Evolutionary conservation across 2,888 invertebrate genomes (phyloP), one percentile per base, ranked within the genome.

Genomic region (Amphipyra berbera): DNA sequence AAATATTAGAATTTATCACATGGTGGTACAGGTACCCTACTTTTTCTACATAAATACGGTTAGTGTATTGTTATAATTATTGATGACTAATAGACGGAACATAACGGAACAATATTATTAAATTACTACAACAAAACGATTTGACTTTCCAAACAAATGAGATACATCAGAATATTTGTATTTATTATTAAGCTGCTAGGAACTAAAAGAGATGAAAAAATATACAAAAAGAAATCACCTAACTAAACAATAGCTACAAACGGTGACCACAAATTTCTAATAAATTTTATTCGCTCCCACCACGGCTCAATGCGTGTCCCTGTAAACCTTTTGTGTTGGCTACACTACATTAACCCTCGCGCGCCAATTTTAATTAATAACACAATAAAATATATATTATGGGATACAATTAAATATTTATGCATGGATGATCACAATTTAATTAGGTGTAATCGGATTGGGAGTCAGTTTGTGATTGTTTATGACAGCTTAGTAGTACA

Each of bases 321-420:
- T 44, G 50, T 56, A 56, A 66, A 47, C 59, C 74, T 57, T 76
- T 76, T 78, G 72, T 74, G 50, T 47, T 64, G 61, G 71, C 58
- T 57, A 67, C 74, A 69, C 65, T 62, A 74, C 79, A 78, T 78
- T 74, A 74, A 74, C 60, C 58, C 38, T 49, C 44, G 48, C 44
- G 15, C 12, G 47, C 66, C 71, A 42, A 63, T 67, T 77, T 70
- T 78, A 78, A 76, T 76, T 74, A 76, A 74, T 69, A 74, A 54
- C 63, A 60, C 66, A 68, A 72, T 72, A 78, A 65, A 64, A 63
- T 61, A 58, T 52, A 55, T 58, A 61, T 71, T 67, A 65, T 47
- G 38, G 13, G 6, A 61, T 41, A 56, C 47, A 62, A 73, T 76
- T 73, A 71, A 65, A 14, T 45, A 48, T 68, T 65, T 61, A 42